phyloP scores from a whole-genome alignment of 1,140 invertebrate species.

The Meloidogyne chitwoodi region DNA sequence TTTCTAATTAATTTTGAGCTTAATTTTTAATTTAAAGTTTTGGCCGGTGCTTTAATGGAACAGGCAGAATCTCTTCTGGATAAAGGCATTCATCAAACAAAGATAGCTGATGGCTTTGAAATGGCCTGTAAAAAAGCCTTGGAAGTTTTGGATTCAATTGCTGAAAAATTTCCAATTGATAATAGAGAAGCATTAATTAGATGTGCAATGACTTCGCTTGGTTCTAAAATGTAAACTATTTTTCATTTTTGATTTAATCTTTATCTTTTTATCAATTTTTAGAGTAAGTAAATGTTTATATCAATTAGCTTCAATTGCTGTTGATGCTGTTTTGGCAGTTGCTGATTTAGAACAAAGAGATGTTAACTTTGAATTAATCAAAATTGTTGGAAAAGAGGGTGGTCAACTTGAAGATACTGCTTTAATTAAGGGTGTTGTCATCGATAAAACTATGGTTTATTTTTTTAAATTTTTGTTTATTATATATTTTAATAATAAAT shows the following conservation, averaged over 20 bases:
- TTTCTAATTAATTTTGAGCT: not conserved
- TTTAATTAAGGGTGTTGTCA: constrained; percentile 89
- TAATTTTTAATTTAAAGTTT: constrained; percentile 63
- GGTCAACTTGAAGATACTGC: constrained; percentile 93
- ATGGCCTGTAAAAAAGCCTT: constrained; percentile 85
- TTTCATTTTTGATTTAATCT: not conserved
- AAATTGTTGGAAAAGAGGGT: constrained; percentile 95
- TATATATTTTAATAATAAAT: too few species aligned
- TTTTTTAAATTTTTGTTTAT: not conserved
- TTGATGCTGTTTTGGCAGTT: constrained; percentile 86
- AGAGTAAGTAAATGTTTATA: constrained; percentile 68
- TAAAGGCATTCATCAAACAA: constrained; percentile 94
- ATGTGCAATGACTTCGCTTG: constrained; percentile 94
- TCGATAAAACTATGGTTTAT: constrained; percentile 91
- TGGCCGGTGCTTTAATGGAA: constrained; percentile 86
- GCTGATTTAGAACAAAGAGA: constrained; percentile 87
- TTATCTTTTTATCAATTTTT: constrained; percentile 24
- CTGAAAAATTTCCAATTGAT: constrained; percentile 81
- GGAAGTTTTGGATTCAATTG: constrained; percentile 79
- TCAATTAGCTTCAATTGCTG: constrained; percentile 98
- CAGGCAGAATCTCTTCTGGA: constrained; percentile 87
- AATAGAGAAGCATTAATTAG: constrained; percentile 83
- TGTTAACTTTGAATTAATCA: constrained; percentile 98
- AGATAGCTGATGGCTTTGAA: constrained; percentile 98
- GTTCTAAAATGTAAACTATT: constrained; percentile 86